Conservation (phyloP, 2,113 vertebrate genomes). For the Campylomormyrus numenius region DNA sequence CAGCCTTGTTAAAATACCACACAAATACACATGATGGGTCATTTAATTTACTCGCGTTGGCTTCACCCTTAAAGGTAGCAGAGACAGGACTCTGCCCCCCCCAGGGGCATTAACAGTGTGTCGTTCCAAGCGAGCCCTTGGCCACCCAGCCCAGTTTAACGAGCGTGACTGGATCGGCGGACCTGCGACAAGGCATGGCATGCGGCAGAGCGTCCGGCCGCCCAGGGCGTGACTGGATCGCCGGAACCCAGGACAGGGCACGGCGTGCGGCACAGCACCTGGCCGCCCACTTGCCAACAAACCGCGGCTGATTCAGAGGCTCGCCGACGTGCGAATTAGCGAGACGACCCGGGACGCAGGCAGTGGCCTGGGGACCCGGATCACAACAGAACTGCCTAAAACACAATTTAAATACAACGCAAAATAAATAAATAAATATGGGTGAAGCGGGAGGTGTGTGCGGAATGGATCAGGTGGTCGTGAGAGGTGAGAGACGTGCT, state of each 20-base stretch:
- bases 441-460: conserved; percentile 22
- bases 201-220: conserved; percentile 61
- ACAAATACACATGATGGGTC: neutral
- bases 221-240: conserved; percentile 59
- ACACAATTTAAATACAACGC: neutral
- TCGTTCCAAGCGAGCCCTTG: conserved; percentile 63
- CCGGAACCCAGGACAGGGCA: conserved; percentile 46
- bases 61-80: neutral
- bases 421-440: neutral
- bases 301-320: neutral
- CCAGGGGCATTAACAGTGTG: conserved; percentile 9
- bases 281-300: conserved; percentile 25
- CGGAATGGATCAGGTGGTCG: conserved; percentile 41
- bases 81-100: neutral
- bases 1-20: neutral
- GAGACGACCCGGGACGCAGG: neutral
- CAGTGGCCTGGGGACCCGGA: neutral
- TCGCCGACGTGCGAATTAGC: neutral
- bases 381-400: neutral
- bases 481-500: conserved; percentile 24
- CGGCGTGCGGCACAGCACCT: conserved; percentile 56
- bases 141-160: conserved; percentile 64
- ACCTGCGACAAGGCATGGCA: conserved; percentile 21
- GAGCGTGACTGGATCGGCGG: conserved; percentile 61
- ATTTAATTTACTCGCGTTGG: neutral